phyloP scores from a whole-genome alignment of 2,113 vertebrate genomes.

The Cariama cristata region DNA sequence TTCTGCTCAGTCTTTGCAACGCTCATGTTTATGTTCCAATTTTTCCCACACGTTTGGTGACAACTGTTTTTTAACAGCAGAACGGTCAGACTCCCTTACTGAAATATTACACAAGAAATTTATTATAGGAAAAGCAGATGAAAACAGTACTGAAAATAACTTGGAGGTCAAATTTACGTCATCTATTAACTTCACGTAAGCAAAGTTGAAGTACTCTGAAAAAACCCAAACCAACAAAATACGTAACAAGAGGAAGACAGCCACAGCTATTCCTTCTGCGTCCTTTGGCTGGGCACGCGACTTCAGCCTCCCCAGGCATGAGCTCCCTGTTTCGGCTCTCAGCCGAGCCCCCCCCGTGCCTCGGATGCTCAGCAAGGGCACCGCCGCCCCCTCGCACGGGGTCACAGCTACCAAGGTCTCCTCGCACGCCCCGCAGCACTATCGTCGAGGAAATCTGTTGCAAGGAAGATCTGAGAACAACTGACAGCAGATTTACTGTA shows the following conservation, averaged over 20 bases:
- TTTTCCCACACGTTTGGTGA: not conserved
- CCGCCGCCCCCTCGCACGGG: fast-evolving
- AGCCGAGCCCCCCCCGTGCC: no score
- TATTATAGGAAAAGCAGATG: not conserved
- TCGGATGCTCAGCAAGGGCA: not conserved
- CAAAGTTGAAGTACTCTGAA: fast-evolving
- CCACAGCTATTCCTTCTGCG: fast-evolving
- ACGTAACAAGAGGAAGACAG: fast-evolving
- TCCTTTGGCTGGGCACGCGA: fast-evolving
- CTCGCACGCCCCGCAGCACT: not conserved
- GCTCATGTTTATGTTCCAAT: not conserved
- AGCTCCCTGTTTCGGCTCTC: fast-evolving
- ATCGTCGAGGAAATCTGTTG: fast-evolving
- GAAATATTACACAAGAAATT: not conserved
- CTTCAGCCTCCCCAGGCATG: fast-evolving
- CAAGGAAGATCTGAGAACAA: not conserved
- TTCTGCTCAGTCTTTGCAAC: not conserved
- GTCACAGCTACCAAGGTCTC: not conserved
- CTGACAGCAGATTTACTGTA: not conserved
- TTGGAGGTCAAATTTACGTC: not conserved
- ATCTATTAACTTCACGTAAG: fast-evolving
- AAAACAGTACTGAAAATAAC: not conserved
- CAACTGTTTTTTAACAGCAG: not conserved
- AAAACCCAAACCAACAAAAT: not conserved
- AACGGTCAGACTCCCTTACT: not conserved